These are phyloP conservation scores for Engystomops pustulosus DNA, from an alignment of 2,113 vertebrate genomes.

Conservation along the genomic window DNA sequence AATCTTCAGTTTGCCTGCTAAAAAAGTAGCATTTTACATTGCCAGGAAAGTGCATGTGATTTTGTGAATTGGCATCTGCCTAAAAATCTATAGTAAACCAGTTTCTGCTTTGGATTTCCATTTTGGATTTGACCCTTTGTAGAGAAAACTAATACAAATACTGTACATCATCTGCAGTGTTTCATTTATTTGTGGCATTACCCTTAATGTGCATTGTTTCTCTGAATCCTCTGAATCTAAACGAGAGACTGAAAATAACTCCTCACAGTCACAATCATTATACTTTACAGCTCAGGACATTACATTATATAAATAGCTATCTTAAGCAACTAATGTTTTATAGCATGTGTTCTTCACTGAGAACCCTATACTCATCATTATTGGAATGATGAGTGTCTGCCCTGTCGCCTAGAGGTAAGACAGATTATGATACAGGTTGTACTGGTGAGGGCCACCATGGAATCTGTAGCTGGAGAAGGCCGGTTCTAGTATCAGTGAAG, in stretches of 20 bases:
- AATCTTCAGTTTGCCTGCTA: too few relatives aligned
- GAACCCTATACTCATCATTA: background rate
- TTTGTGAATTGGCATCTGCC: too few relatives aligned
- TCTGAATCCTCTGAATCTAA: background rate
- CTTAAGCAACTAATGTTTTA: background rate
- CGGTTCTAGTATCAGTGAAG: slow-evolving; percentile 16
- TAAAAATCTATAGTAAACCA: too few relatives aligned
- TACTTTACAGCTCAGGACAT: background rate
- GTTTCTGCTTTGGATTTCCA: too few relatives aligned
- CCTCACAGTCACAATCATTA: background rate
- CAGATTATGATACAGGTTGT: slow-evolving; percentile 30
- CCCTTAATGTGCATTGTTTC: too few relatives aligned
- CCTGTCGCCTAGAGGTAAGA: background rate
- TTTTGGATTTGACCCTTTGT: too few relatives aligned
- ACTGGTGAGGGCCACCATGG: background rate
- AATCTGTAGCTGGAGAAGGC: slow-evolving; percentile 22
- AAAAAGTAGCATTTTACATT: too few relatives aligned
- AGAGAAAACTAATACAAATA: too few relatives aligned
- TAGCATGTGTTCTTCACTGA: background rate
- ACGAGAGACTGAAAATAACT: background rate
- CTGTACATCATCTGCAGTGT: too few relatives aligned
- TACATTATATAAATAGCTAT: background rate
- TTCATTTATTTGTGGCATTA: too few relatives aligned
- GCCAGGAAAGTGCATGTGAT: too few relatives aligned
- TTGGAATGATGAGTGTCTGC: background rate